Conservation (phyloP, 2,797 vertebrate genomes). For the Falco novaeseelandiae region DNA sequence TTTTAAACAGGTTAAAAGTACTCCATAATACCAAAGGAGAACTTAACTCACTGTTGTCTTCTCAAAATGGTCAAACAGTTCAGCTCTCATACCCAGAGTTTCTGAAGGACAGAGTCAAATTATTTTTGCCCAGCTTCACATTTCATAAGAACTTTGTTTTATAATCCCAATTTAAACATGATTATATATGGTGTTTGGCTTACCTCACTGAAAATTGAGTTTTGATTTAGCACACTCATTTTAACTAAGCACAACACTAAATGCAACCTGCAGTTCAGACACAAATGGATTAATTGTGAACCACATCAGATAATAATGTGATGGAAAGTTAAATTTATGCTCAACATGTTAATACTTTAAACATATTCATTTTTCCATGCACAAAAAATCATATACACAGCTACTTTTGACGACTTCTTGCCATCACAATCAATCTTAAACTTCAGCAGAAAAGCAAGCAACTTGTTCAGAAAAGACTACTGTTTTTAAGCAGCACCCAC, state of each 20-base stretch:
- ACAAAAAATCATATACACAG: neutral
- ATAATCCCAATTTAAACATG: slow-evolving; percentile 1
- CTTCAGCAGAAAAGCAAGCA: neutral
- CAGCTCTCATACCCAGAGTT: neutral
- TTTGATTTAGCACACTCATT: slow-evolving; percentile 46
- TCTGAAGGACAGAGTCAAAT: slow-evolving; percentile 14
- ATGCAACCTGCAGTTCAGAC: neutral
- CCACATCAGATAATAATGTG: neutral
- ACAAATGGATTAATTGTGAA: neutral
- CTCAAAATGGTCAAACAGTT: slow-evolving; percentile 3
- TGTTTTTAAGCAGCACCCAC: neutral
- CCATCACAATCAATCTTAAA: neutral
- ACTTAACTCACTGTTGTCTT: neutral
- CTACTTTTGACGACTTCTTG: neutral
- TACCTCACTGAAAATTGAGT: slow-evolving; percentile 33
- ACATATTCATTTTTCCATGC: neutral
- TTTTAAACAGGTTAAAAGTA: neutral
- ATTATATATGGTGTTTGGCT: slow-evolving; percentile 35
- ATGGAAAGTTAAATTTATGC: neutral
- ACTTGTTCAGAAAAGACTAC: neutral
- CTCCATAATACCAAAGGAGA: neutral
- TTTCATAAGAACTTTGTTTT: slow-evolving; percentile 12
- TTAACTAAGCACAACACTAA: slow-evolving; percentile 14
- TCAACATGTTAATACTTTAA: neutral
- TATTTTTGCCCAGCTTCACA: slow-evolving; percentile 5